phyloP scores from a whole-genome alignment of 1,140 invertebrate species.

The Drosophila tani region DNA sequence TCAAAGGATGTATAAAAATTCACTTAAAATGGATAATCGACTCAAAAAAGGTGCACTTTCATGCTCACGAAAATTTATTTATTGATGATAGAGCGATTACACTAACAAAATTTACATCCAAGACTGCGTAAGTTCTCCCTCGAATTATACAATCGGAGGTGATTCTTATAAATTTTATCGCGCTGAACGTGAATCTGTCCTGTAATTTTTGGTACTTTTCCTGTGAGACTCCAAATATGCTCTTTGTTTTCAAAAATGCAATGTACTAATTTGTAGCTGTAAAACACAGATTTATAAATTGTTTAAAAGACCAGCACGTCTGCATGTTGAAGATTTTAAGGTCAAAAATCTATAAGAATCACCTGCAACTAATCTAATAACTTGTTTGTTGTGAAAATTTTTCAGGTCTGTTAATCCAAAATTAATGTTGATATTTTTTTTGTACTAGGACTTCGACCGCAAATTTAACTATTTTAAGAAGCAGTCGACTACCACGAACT shows the following conservation, averaged over 20 bases:
- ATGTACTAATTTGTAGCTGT: no score
- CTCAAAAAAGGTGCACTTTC: slow-evolving; percentile 87
- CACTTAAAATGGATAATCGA: slow-evolving; percentile 87
- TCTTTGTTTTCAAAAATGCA: no score
- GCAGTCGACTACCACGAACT: slow-evolving; percentile 86
- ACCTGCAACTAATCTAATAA: no score
- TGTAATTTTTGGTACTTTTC: no score
- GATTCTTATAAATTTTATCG: no score
- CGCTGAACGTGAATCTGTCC: no score
- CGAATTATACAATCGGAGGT: neutral
- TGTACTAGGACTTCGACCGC: neutral
- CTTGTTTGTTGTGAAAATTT: no score
- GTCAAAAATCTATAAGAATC: no score
- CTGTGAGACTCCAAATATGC: no score
- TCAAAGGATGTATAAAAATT: slow-evolving; percentile 88
- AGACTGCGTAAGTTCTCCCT: slow-evolving; percentile 77
- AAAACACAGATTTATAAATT: no score
- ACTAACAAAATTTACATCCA: slow-evolving; percentile 27
- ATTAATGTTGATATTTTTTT: neutral
- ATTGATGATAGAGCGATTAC: slow-evolving; percentile 85
- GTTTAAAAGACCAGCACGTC: no score
- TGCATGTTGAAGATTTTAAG: no score
- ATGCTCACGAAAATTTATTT: slow-evolving; percentile 87
- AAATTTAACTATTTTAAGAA: slow-evolving; percentile 51
- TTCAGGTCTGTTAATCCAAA: neutral